Base-by-base conservation (phyloP, 2,797 vertebrate genomes). In the Enteromius unitaeniatus region DNA sequence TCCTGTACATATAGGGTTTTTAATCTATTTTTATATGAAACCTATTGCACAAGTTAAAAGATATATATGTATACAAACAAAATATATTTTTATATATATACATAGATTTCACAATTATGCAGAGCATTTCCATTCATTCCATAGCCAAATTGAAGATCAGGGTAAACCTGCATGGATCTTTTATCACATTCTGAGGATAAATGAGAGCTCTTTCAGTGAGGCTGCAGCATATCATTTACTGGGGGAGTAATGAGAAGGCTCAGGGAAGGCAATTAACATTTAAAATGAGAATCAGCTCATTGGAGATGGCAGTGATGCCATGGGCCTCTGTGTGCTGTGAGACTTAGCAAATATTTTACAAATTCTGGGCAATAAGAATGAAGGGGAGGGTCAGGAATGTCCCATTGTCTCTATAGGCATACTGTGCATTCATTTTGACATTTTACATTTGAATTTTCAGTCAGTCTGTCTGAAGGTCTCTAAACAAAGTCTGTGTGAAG, bases 211-310 rank as follows among this genome's bases (percentile, higher is more conserved):
- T 87, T 88, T 90, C 74, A 88, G 62, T 49, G 67, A 74, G 69
- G 85, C 88, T 90, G 84, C 78, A 86, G 88, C 88, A 88, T 90
- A 92, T 92, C 82, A 89, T 92, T 94, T 90, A 89, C 88, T 89
- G 91, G 81, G 80, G 86, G 51, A 70, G 85, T 90, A 92, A 93
- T 93, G 91, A 93, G 87, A 92, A 90, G 85, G 88, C 87, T 86
- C 85, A 73, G 85, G 82, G 89, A 91, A 87, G 82, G 90, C 93
- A 92, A 94, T 94, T 93, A 92, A 92, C 92, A 93, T 94, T 93
- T 93, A 89, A 93, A 87, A 93, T 88, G 67, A n/a, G 82, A 86
- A 69, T 87, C 42, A 86, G 88, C 89, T 93, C 90, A 91, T 89
- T 91, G 88, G 84, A 89, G 91, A 92, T 91, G 90, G 88, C 89